These are phyloP conservation scores for Discoglossus pictus DNA, from an alignment of 2,797 vertebrate genomes.

Conservation along the genomic window DNA sequence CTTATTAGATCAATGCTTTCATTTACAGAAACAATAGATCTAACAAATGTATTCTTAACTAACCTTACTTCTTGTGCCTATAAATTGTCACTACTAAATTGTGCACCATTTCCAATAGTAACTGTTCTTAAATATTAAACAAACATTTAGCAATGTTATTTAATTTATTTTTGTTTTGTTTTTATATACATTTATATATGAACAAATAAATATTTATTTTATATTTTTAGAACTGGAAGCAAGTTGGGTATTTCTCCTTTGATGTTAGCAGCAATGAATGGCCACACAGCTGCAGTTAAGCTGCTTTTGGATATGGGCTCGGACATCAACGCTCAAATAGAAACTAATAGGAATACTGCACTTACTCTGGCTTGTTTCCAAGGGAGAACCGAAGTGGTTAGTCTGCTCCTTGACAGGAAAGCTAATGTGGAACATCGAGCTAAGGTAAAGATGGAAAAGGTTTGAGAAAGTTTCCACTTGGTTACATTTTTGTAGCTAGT, in stretches of 20 bases:
- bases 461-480: not conserved
- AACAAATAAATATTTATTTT: conserved; percentile 10
- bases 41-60: too few species aligned
- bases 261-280: conserved; percentile 82
- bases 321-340: conserved; percentile 80
- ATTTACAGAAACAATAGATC: too few species aligned
- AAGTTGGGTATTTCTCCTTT: conserved; percentile 80
- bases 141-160: not conserved
- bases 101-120: too few species aligned
- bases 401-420: conserved; percentile 77
- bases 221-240: conserved; percentile 75
- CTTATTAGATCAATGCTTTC: too few species aligned
- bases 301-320: conserved; percentile 80
- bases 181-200: too few species aligned
- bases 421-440: conserved; percentile 80
- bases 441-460: conserved; percentile 65
- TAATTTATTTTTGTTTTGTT: not conserved
- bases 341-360: conserved; percentile 80
- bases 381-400: conserved; percentile 79
- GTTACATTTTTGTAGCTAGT: too few species aligned
- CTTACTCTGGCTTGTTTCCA: conserved; percentile 80
- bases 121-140: not conserved
- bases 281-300: conserved; percentile 79
- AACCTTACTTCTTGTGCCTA: too few species aligned
- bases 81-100: too few species aligned